Percentiles rank a stretch among this genome's conserved stretches.
Evolutionary conservation across 2,888 invertebrate species (phyloP).

Genomic region (Diarsia rubi): DNA sequence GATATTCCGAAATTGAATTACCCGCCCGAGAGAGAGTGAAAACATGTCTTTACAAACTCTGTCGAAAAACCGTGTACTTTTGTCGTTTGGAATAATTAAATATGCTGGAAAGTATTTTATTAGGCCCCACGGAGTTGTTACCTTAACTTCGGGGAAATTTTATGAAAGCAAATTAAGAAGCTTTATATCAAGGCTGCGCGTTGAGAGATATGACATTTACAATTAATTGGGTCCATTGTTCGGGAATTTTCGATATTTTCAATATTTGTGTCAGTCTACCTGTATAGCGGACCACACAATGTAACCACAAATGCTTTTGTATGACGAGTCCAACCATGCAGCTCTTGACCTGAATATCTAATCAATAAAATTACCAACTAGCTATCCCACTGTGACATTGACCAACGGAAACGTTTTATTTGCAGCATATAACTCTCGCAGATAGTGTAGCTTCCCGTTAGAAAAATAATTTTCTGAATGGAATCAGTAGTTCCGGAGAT

Average conservation of each 20-base stretch:
- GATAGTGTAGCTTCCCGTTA: too few species aligned
- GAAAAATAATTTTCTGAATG: too few species aligned
- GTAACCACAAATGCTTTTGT: not conserved
- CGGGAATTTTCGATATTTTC: not conserved
- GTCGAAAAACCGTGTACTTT: slow-evolving; percentile 49
- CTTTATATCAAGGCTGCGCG: slow-evolving; percentile 34
- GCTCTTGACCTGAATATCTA: slow-evolving; percentile 1
- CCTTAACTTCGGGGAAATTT: slow-evolving; percentile 45
- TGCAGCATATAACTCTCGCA: too few species aligned
- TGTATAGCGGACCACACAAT: not conserved
- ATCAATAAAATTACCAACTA: slow-evolving; percentile 17
- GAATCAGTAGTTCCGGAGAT: too few species aligned
- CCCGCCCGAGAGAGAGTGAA: slow-evolving; percentile 49
- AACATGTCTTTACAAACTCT: slow-evolving; percentile 63
- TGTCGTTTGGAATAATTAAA: slow-evolving; percentile 60
- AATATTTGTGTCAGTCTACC: not conserved
- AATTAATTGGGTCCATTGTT: slow-evolving; percentile 48
- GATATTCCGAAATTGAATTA: slow-evolving; percentile 67
- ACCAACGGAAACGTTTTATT: too few species aligned
- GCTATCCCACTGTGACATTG: too few species aligned
- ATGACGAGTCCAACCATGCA: not conserved
- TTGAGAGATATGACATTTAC: slow-evolving; percentile 33
- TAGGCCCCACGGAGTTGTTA: slow-evolving; percentile 39
- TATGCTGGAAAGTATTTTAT: slow-evolving; percentile 58
- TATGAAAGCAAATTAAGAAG: slow-evolving; percentile 47